phyloP scores from a whole-genome alignment of 2,113 vertebrate genomes.

The Coracopsis vasa region DNA sequence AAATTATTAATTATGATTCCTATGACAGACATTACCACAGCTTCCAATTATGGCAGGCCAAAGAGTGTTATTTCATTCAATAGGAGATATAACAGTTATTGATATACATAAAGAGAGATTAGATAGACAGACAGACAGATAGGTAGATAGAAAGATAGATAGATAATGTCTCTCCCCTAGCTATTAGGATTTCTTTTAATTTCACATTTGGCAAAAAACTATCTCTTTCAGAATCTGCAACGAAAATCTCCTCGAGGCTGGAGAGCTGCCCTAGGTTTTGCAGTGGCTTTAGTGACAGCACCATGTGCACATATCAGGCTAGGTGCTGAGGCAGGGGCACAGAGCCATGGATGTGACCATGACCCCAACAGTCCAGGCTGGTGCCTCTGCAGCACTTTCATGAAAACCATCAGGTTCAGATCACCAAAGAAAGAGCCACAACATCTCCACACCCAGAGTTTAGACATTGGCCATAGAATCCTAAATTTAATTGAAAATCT shows the following conservation, averaged over 20 bases:
- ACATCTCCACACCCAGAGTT: not conserved
- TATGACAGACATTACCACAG: not conserved
- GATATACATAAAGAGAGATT: not conserved
- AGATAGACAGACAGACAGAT: not conserved
- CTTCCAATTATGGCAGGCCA: not conserved
- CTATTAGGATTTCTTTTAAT: not conserved
- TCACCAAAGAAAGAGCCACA: not conserved
- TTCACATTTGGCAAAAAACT: not conserved
- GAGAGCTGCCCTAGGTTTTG: not conserved
- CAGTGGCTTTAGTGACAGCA: not conserved
- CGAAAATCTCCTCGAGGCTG: not conserved
- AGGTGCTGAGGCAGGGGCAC: not conserved
- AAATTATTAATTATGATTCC: not conserved
- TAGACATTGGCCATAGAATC: not conserved
- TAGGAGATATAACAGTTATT: not conserved
- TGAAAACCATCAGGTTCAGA: accelerated
- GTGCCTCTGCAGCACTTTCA: not conserved
- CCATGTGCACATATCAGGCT: accelerated
- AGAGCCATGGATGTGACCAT: accelerated
- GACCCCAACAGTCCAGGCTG: not conserved
- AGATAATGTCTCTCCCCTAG: not conserved
- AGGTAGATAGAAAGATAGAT: not conserved
- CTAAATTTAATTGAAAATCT: not conserved
- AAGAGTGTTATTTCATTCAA: not conserved
- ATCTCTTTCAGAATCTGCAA: not conserved